Base-by-base conservation (phyloP, 2,888 invertebrate species). In the Cerastis leucographa region DNA sequence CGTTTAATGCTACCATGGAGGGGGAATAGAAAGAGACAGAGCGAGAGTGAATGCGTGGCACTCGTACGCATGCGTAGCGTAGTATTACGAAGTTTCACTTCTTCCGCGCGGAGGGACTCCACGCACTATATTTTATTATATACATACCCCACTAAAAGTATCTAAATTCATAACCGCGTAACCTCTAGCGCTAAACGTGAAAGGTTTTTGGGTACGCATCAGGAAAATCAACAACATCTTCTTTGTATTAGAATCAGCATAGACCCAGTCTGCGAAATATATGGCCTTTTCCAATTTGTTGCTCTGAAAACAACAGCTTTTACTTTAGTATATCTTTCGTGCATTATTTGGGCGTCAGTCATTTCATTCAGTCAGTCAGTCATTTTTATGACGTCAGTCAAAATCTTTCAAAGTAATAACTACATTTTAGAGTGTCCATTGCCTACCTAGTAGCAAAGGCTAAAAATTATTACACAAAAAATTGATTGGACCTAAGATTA, bases 71-170 rank as follows among this genome's bases (percentile, higher is more conserved):
- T n/a, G n/a, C n/a, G n/a, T n/a, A n/a, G n/a, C n/a, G n/a, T n/a
- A n/a, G n/a, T n/a, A n/a, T n/a, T n/a, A n/a, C n/a, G n/a, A n/a
- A n/a, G n/a, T n/a, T n/a, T n/a, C n/a, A n/a, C n/a, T n/a, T n/a
- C n/a, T n/a, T n/a, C n/a, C n/a, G n/a, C n/a, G n/a, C n/a, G n/a
- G n/a, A n/a, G n/a, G n/a, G n/a, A n/a, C n/a, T n/a, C n/a, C n/a
- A n/a, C n/a, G n/a, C n/a, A n/a, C n/a, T n/a, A n/a, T n/a, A n/a
- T n/a, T n/a, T n/a, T n/a, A n/a, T n/a, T n/a, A n/a, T n/a, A n/a
- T n/a, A 90, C 94, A 91, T 90, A 96, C 96, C n/a, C 89, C 88
- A 61, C 94, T 90, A 68, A 94, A 95, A 9, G 95, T 95, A 69
- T 92, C 90, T 76, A 96, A 91, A 83, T 96, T 94, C 95, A 96